Conservation (phyloP, 92 coral and sea anemone species). For the Muricea muricata region DNA sequence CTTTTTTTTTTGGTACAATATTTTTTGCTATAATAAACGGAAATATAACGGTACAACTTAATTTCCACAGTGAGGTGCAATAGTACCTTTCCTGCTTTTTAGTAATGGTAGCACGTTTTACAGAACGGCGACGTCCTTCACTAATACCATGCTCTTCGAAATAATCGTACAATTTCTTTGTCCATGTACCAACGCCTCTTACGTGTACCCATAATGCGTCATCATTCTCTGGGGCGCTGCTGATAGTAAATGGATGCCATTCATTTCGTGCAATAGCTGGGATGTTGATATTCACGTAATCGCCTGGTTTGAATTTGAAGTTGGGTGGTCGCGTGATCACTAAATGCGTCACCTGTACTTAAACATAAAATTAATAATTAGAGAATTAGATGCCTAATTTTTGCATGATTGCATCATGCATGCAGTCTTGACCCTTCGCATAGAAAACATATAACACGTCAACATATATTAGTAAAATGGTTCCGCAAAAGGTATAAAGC, state of each 20-base stretch:
- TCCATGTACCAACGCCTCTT: slow-evolving; percentile 89
- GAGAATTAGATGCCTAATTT: too few species aligned
- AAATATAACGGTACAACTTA: too few species aligned
- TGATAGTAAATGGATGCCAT: slow-evolving; percentile 87
- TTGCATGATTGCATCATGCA: too few species aligned
- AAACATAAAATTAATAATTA: background rate
- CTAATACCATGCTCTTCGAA: slow-evolving; percentile 33
- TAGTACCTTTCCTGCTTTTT: slow-evolving; percentile 21
- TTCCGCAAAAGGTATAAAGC: too few species aligned
- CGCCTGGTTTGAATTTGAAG: slow-evolving; percentile 82
- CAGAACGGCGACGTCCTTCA: background rate
- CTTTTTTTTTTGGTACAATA: too few species aligned
- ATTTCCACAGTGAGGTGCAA: background rate
- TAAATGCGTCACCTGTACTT: slow-evolving; percentile 19
- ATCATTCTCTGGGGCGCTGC: slow-evolving; percentile 85
- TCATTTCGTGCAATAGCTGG: slow-evolving; percentile 78
- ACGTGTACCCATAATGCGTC: slow-evolving; percentile 74
- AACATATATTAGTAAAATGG: too few species aligned
- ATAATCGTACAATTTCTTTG: slow-evolving; percentile 68
- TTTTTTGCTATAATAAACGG: too few species aligned
- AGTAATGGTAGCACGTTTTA: slow-evolving; percentile 20
- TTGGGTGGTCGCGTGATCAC: slow-evolving; percentile 45
- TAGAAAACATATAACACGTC: too few species aligned
- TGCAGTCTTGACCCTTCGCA: too few species aligned
- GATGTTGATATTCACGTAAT: slow-evolving; percentile 77